These are phyloP conservation scores for Sphenodon punctatus DNA, from an alignment of 2,797 vertebrate species.

Conservation along the genomic window DNA sequence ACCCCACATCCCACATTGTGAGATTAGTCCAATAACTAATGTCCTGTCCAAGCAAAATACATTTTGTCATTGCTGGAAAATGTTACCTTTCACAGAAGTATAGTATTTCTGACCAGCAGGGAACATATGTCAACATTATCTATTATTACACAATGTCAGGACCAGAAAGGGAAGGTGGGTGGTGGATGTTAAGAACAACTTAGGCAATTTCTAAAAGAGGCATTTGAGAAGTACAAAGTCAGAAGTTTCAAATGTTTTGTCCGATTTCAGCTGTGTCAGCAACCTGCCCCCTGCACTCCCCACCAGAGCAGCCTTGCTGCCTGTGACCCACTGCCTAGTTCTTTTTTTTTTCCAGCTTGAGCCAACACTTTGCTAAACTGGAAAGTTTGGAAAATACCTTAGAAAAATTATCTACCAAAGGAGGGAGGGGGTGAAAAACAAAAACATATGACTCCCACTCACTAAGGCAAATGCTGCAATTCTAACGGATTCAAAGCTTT, in stretches of 20 bases:
- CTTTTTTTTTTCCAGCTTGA: slow-evolving; percentile 84
- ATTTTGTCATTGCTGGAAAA: slow-evolving; percentile 96
- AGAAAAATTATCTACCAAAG: slow-evolving; percentile 80
- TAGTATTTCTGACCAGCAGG: slow-evolving; percentile 90
- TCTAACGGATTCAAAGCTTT: slow-evolving; percentile 49
- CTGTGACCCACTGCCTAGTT: slow-evolving; percentile 82
- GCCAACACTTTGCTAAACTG: slow-evolving; percentile 79
- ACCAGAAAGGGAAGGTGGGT: slow-evolving; percentile 86
- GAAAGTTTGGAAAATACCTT: slow-evolving; percentile 83
- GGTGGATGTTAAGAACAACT: slow-evolving; percentile 85
- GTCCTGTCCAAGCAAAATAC: slow-evolving; percentile 91
- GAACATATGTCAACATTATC: slow-evolving; percentile 94
- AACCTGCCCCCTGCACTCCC: slow-evolving; percentile 76
- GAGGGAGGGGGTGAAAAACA: slow-evolving; percentile 66
- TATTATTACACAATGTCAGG: slow-evolving; percentile 89
- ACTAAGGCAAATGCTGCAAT: slow-evolving; percentile 58
- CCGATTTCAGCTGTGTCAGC: slow-evolving; percentile 88
- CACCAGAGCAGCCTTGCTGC: slow-evolving; percentile 78
- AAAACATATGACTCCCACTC: slow-evolving; percentile 69
- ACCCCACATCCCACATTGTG: slow-evolving; percentile 84
- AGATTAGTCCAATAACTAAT: slow-evolving; percentile 87
- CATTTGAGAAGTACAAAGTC: slow-evolving; percentile 87
- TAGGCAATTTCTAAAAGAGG: slow-evolving; percentile 85
- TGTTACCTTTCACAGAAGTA: slow-evolving; percentile 94
- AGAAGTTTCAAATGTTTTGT: slow-evolving; percentile 85